phyloP scores from a whole-genome alignment of 2,113 vertebrate genomes.

The Otis tarda region DNA sequence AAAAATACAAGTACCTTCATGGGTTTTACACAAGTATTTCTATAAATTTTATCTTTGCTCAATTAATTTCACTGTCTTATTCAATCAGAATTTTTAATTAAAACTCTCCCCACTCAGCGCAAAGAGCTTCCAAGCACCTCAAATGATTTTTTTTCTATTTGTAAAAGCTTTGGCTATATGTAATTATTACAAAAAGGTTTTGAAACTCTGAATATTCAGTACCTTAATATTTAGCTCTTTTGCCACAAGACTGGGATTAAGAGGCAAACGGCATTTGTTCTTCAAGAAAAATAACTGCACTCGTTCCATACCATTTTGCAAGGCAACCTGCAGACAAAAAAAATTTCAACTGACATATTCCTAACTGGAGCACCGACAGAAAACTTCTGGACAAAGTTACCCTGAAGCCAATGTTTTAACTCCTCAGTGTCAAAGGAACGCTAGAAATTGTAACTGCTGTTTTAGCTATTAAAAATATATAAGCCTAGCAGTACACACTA shows the following conservation, averaged over 20 bases:
- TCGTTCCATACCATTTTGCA: conserved; percentile 92
- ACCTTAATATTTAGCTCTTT: conserved; percentile 96
- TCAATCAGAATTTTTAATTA: not conserved
- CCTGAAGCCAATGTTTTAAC: not conserved
- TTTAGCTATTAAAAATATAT: not conserved
- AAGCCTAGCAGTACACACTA: not conserved
- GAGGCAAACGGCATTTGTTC: conserved; percentile 89
- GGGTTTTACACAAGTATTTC: not conserved
- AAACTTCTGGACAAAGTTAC: not conserved
- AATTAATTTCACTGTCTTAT: not conserved
- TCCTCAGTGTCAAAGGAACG: not conserved
- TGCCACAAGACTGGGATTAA: conserved; percentile 92
- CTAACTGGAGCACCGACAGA: not conserved
- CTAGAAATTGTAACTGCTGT: not conserved
- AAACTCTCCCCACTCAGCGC: not conserved
- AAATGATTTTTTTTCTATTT: not conserved
- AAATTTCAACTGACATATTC: not conserved
- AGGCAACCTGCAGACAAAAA: conserved; percentile 78
- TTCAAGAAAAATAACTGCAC: conserved; percentile 91
- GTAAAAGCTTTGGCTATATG: not conserved
- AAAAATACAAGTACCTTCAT: not conserved
- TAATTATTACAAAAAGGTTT: not conserved
- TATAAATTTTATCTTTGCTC: not conserved
- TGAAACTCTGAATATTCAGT: not conserved
- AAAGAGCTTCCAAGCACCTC: not conserved